Conservation (phyloP, 2,888 invertebrate species). For the Ichneumoninae sp. region DNA sequence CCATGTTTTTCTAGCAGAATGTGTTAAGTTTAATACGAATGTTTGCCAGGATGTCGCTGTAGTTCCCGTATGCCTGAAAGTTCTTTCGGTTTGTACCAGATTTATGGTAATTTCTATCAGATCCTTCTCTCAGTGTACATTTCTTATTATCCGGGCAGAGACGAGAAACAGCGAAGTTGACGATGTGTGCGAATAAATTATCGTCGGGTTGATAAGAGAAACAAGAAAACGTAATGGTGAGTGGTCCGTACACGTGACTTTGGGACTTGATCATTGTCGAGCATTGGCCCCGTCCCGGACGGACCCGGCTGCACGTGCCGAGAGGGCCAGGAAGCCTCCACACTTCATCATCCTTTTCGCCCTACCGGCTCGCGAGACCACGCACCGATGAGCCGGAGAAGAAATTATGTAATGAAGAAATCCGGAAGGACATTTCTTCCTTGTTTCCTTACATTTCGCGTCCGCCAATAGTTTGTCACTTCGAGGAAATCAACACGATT, state of each 20-base stretch:
- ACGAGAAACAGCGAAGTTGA: not conserved
- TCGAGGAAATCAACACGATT: not conserved
- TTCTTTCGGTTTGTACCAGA: too few relatives aligned
- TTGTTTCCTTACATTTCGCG: not conserved
- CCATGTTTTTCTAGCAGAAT: too few relatives aligned
- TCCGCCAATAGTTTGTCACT: not conserved
- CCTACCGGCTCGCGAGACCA: constrained; percentile 4
- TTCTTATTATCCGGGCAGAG: not conserved
- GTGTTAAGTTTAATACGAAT: too few relatives aligned
- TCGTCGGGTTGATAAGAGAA: not conserved
- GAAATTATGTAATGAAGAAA: constrained; percentile 9
- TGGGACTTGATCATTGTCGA: constrained; percentile 72
- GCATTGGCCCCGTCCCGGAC: constrained; percentile 69
- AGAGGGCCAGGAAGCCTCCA: constrained; percentile 1
- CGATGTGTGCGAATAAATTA: not conserved
- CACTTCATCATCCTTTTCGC: constrained; percentile 18
- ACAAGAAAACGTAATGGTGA: constrained; percentile 19
- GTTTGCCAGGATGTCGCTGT: too few relatives aligned
- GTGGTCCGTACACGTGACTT: constrained; percentile 47
- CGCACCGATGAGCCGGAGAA: not conserved
- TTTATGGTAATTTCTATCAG: too few relatives aligned
- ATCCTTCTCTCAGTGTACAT: too few relatives aligned
- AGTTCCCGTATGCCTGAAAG: too few relatives aligned
- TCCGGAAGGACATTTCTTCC: not conserved
- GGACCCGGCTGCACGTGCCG: constrained; percentile 16